Conservation (phyloP, 23 tunicate genomes). For the Ciona savignyi region DNA sequence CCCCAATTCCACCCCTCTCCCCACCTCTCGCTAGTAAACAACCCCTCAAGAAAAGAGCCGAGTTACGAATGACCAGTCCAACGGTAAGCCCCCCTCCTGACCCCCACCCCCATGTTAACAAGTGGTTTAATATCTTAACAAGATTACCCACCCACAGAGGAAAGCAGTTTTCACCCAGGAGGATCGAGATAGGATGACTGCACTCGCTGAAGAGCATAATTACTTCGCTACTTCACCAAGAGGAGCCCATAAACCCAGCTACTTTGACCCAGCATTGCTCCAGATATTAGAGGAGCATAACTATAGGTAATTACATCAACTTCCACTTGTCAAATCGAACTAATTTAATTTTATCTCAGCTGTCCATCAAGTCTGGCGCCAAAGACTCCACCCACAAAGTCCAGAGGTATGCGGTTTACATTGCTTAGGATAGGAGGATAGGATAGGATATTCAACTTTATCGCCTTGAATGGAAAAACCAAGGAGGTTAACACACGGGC, state of each 20-base stretch:
- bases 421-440: too few relatives aligned
- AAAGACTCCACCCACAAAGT: not conserved
- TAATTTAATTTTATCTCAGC: not conserved
- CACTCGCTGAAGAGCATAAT: conserved; percentile 76
- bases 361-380: not conserved
- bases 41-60: not conserved
- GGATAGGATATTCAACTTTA: too few relatives aligned
- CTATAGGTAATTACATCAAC: not conserved
- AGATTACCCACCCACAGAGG: too few relatives aligned
- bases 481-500: too few relatives aligned
- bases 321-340: too few relatives aligned
- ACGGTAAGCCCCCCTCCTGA: not conserved
- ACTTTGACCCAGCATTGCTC: not conserved
- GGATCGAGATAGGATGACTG: conserved; percentile 24
- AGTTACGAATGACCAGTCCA: not conserved
- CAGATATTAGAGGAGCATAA: not conserved
- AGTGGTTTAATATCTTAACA: too few relatives aligned
- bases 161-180: conserved; percentile 7
- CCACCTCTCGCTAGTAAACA: conserved; percentile 8
- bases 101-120: too few relatives aligned
- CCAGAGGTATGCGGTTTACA: not conserved
- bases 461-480: too few relatives aligned
- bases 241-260: not conserved
- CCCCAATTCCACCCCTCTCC: conserved; percentile 47
- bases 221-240: conserved; percentile 51